Conservation (phyloP, 2,888 invertebrate species). For the Agelastica alni region DNA sequence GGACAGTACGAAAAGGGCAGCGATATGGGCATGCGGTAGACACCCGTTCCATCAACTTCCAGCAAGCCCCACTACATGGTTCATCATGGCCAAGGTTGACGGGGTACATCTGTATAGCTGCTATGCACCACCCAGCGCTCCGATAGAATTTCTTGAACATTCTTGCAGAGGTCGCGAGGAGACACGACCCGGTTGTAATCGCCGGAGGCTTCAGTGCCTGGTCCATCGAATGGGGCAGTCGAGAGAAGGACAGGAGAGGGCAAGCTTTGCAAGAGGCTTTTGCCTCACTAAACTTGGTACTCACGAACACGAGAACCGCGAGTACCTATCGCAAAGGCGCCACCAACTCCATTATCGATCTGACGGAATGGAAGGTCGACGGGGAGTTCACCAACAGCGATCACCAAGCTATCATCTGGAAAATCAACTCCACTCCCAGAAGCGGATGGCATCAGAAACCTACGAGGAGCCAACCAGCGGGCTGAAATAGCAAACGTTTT, state of each 20-base stretch:
- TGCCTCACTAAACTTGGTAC: background rate
- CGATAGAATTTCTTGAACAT: background rate
- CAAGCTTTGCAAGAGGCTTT: background rate
- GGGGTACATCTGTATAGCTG: background rate
- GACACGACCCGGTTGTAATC: too few relatives aligned
- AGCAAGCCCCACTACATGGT: too few relatives aligned
- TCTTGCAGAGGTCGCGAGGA: too few relatives aligned
- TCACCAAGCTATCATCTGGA: too few relatives aligned
- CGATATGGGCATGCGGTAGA: constrained; percentile 3
- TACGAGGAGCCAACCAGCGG: background rate
- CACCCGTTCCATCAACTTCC: background rate
- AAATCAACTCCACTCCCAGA: background rate
- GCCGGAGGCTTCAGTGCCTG: background rate
- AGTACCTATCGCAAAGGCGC: background rate
- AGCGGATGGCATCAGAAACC: background rate
- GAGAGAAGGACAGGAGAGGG: background rate
- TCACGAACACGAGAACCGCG: too few relatives aligned
- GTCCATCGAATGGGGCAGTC: background rate
- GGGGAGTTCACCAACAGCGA: too few relatives aligned
- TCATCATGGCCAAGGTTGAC: background rate
- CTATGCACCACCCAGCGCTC: background rate
- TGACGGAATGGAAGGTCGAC: too few relatives aligned
- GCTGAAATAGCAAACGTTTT: background rate
- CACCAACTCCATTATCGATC: too few relatives aligned
- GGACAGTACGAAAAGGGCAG: constrained; percentile 4